Evolutionary conservation across 2,113 vertebrate species (phyloP).

Genomic region (Brachyhypopomus occidentalis): DNA sequence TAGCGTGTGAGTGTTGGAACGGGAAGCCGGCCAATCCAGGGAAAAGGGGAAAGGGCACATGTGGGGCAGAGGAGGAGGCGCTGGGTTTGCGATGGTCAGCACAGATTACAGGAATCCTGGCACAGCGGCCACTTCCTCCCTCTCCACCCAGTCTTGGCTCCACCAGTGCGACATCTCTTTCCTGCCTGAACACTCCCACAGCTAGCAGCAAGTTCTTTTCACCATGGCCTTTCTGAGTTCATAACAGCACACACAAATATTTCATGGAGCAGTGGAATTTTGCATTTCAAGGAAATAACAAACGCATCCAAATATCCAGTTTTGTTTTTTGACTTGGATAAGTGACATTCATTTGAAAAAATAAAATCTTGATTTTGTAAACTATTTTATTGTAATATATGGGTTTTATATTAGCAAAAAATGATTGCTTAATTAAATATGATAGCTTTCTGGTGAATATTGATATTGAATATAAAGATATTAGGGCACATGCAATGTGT

Average conservation of each 20-base stretch:
- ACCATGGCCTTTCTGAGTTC: background rate
- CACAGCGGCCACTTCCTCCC: constrained; percentile 64
- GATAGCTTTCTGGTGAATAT: too few relatives aligned
- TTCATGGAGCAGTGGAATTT: background rate
- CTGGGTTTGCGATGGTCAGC: constrained; percentile 59
- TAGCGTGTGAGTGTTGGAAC: constrained; percentile 58
- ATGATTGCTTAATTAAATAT: background rate
- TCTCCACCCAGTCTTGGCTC: constrained; percentile 53
- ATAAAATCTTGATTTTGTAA: too few relatives aligned
- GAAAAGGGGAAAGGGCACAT: constrained; percentile 57
- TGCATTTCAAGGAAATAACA: background rate
- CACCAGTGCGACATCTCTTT: constrained; percentile 39
- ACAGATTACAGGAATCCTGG: constrained; percentile 69
- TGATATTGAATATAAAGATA: too few relatives aligned
- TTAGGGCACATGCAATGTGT: background rate
- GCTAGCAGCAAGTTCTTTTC: background rate
- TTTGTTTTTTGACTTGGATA: too few relatives aligned
- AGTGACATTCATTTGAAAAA: too few relatives aligned
- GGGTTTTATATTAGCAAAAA: background rate
- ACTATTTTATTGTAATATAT: background rate
- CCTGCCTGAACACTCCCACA: constrained; percentile 38
- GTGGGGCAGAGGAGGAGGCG: constrained; percentile 61
- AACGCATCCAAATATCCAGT: too few relatives aligned
- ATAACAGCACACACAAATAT: constrained; percentile 8
- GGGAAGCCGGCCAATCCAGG: constrained; percentile 57